Evolutionary conservation across 2,113 vertebrate species (phyloP).

Genomic region (Ptilorrhoa leucosticta): DNA sequence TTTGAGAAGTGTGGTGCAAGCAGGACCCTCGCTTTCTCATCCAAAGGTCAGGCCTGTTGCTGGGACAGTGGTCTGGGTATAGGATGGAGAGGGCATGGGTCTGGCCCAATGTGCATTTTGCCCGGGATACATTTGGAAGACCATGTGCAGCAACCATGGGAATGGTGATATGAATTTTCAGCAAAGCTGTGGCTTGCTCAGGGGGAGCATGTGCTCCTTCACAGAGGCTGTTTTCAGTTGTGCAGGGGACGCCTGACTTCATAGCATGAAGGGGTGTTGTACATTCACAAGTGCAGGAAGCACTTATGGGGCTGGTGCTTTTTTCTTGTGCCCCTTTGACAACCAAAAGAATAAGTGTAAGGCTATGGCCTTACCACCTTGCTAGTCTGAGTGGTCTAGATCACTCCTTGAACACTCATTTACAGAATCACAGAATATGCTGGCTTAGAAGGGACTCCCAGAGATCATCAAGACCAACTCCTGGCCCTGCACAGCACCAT

Average conservation of each 20-base stretch:
- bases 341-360: background rate
- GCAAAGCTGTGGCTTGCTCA: background rate
- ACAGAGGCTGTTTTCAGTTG: background rate
- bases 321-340: background rate
- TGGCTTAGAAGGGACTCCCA: accelerated
- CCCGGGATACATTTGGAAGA: background rate
- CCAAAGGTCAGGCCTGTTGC: background rate
- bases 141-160: background rate
- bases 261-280: background rate
- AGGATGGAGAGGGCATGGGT: background rate
- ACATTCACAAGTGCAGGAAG: background rate
- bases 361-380: background rate
- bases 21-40: slow-evolving; percentile 13
- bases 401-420: background rate
- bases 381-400: accelerated
- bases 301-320: background rate
- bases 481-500: background rate
- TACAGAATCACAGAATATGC: background rate
- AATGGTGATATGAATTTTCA: background rate
- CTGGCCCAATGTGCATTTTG: background rate
- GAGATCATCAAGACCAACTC: background rate
- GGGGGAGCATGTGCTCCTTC: background rate
- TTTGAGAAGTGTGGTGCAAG: slow-evolving; percentile 44
- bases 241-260: background rate
- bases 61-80: background rate